Evolutionary conservation across 2,888 invertebrate genomes (phyloP).

Genomic region (Coremacera marginata): DNA sequence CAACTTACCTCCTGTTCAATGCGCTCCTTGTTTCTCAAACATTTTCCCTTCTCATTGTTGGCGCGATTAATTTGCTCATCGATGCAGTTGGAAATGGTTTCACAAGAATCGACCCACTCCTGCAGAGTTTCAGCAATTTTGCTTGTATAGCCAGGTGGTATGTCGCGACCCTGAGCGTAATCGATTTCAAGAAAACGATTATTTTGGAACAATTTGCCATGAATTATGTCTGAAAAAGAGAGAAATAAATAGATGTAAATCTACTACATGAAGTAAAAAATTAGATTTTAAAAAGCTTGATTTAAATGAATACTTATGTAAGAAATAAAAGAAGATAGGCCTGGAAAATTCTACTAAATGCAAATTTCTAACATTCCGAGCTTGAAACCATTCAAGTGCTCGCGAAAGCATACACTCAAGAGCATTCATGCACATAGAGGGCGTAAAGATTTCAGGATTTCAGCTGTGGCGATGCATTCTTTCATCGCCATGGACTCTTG

Average conservation of each 20-base stretch:
- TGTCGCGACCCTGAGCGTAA: slow-evolving; percentile 93
- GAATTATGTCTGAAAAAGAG: slow-evolving; percentile 82
- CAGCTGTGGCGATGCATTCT: too few relatives aligned
- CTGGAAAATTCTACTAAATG: too few relatives aligned
- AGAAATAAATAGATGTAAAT: not conserved
- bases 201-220: slow-evolving; percentile 95
- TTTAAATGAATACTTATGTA: too few relatives aligned
- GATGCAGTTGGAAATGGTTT: slow-evolving; percentile 88
- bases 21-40: slow-evolving; percentile 82
- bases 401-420: too few relatives aligned
- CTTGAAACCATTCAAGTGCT: too few relatives aligned
- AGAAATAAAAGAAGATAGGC: too few relatives aligned
- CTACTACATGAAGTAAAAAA: too few relatives aligned
- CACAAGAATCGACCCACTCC: slow-evolving; percentile 92
- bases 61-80: slow-evolving; percentile 90
- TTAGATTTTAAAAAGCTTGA: too few relatives aligned
- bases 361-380: too few relatives aligned
- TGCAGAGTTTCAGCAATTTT: slow-evolving; percentile 85
- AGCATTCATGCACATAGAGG: too few relatives aligned
- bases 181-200: slow-evolving; percentile 94
- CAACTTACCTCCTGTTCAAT: slow-evolving; percentile 85
- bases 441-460: too few relatives aligned
- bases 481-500: too few relatives aligned
- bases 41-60: slow-evolving; percentile 85
- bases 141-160: slow-evolving; percentile 84